Evolutionary conservation across 2,888 invertebrate species (phyloP), one percentile per base, ranked within the genome.

Genomic region (Lampropteryx suffumata): DNA sequence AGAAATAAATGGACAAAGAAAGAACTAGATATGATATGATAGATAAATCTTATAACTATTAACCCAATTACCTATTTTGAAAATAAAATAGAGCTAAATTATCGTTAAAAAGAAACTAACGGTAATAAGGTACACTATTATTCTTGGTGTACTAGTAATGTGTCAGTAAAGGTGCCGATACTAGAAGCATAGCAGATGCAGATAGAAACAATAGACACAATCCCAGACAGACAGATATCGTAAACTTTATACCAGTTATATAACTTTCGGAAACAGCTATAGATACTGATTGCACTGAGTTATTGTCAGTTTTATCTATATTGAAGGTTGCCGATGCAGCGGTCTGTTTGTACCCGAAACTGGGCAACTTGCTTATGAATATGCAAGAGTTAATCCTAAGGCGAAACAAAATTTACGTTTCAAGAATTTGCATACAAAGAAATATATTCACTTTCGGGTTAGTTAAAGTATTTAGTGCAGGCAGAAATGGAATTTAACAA

Each of bases 321-420:
- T 76, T 78, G 70, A 71, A 67, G 62, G 50, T 54, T 67, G 77
- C 82, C 82, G 82, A 76, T 68, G 45, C 48, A 17, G 17, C 17
- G 53, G 55, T 70, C 71, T 69, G 74, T 64, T 43, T 69, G 54
- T 77, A 74, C 74, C 76, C 78, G 71, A 72, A 73, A 61, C 35
- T 41, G 46, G 40, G 49, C 39, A 27, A 33, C 39, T 57, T 55
- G 50, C 57, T 64, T 49, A 73, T 75, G 65, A 75, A 75, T 77
- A 78, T 75, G 65, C 59, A 73, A 64, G 54, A 57, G 52, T 42
- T 67, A 65, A 71, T 65, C 64, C 61, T 46, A 43, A 35, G 10
- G 28, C 29, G 21, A 41, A 43, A 44, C 44, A 32, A 34, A 43
- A 32, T 35, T 26, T 40, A 14, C 27, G 17, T 13, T 47, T 43